Evolutionary conservation across 2,888 invertebrate species (phyloP), one percentile per base, ranked within the genome.

Genomic region (Anoplius nigerrimus): DNA sequence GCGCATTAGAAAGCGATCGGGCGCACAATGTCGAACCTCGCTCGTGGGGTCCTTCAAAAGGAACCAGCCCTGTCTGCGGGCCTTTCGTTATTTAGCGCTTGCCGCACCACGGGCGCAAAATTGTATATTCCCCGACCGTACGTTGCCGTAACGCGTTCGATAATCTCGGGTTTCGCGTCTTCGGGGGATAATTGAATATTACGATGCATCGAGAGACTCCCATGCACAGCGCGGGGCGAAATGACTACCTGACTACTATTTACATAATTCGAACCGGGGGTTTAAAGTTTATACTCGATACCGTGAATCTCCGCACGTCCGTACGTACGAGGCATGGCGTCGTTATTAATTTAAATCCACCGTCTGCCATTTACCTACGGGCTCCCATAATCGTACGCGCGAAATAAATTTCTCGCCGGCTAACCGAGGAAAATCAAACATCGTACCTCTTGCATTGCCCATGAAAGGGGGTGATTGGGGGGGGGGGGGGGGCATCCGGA

Each of bases 341-440:
- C 45, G 43, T 59, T 57, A 67, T 67, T 58, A 58, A 62, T 67
- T 67, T 67, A 58, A 62, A 67, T 62, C 62, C 53, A 67, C 57
- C 58, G 57, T 51, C 46, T 18, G 60, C 45, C 6, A n/a, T 21
- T 45, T 46, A 1, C 13, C 61, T 22, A 20, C 43, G 8, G 18
- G 13, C 45, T 20, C 11, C 27, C 34, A 27, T 61, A 65, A 65
- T 60, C 43, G 45, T 60, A 46, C 15, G 65, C 16, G 52, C n/a
- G 59, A 65, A 65, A 65, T 60, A 46, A 65, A 61, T 69, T 66
- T 66, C 53, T 48, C 45, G n/a, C 16, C 48, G 24, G 13, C n/a
- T 18, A 16, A n/a, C 48, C 48, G 16, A 46, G 46, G 65, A 69
- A 65, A 27, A 45, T 66, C 46, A 18, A 63, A 57, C 52, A 54